Conservation (phyloP, 2,113 vertebrate genomes). For the Marmota flaviventris region DNA sequence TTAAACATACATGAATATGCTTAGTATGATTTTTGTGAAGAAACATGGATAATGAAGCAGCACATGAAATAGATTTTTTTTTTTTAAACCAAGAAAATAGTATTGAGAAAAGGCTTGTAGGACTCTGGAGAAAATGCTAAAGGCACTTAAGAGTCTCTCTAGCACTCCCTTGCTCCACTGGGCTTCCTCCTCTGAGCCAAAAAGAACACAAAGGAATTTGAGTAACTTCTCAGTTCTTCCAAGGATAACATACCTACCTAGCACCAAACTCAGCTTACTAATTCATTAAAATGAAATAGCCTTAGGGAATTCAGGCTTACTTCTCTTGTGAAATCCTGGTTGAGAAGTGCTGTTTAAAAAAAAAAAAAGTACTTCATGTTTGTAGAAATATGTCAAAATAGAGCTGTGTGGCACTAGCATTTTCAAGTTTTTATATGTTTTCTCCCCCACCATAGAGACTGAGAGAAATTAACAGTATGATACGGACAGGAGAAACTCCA, state of each 20-base stretch:
- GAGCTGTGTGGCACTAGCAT: neutral
- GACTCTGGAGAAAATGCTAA: neutral
- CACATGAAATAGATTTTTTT: neutral
- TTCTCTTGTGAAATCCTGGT: neutral
- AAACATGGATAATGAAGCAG: neutral
- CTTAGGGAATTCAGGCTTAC: neutral
- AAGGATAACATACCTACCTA: neutral
- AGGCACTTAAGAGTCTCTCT: neutral
- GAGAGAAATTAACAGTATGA: constrained; percentile 97
- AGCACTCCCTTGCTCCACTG: neutral
- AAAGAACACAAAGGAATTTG: neutral
- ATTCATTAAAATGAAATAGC: neutral
- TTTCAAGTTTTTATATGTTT: neutral
- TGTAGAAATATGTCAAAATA: too few species aligned
- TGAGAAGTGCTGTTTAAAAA: neutral
- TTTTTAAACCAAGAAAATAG: neutral
- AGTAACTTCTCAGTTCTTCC: neutral
- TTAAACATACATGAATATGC: neutral
- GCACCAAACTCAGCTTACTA: neutral
- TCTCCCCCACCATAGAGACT: constrained; percentile 88
- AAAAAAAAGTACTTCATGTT: too few species aligned
- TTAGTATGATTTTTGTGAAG: neutral
- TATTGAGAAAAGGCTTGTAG: neutral
- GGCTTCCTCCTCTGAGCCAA: neutral
- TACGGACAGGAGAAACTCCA: constrained; percentile 95